Base-by-base conservation (phyloP, 1,140 invertebrate species). In the Drusus annulatus region DNA sequence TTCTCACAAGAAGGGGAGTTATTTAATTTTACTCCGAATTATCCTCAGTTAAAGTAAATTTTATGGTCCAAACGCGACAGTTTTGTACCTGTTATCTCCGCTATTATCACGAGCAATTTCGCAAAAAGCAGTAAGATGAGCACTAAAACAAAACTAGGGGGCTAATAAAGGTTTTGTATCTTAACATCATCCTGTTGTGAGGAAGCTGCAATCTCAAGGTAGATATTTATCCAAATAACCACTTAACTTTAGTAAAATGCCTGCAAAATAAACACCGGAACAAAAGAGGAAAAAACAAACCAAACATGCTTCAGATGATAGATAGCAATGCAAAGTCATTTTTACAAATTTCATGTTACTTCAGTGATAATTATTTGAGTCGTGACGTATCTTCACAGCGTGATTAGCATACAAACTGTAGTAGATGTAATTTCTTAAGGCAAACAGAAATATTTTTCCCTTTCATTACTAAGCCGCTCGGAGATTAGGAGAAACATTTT, bases 391-490 rank as follows among this genome's bases (percentile, higher is more conserved):
- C 65, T 69, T 69, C 17, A 51, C 7, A 21, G 36, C 15, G 19
- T 69, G 65, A n/a, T 69, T 69, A 50, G 36, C 65, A 69, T 69
- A 69, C 36, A 50, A 69, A 69, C 65, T 69, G 65, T 36, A 69
- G 65, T n/a, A 69, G 65, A 69, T 69, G 65, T 69, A 45, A 69
- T 69, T 69, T 50, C 65, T 69, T 69, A 69, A 69, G 28, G 21
- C 36, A 69, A 69, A 69, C 65, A 69, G 65, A 69, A 69, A 69
- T 69, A 69, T 69, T 69, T 69, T 69, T 69, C 65, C 31, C 65
- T 69, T 51, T 45, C 17, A 69, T 69, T 69, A 50, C 36, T 69
- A 50, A 69, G 65, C 65, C 28, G 31, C 65, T 69, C 17, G 4
- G n/a, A 69, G 65, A 69, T 69, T 69, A 69, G 65, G 36, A 69